Conservation (phyloP, 2,797 vertebrate species). For the Triplophysa yarkandensis region DNA sequence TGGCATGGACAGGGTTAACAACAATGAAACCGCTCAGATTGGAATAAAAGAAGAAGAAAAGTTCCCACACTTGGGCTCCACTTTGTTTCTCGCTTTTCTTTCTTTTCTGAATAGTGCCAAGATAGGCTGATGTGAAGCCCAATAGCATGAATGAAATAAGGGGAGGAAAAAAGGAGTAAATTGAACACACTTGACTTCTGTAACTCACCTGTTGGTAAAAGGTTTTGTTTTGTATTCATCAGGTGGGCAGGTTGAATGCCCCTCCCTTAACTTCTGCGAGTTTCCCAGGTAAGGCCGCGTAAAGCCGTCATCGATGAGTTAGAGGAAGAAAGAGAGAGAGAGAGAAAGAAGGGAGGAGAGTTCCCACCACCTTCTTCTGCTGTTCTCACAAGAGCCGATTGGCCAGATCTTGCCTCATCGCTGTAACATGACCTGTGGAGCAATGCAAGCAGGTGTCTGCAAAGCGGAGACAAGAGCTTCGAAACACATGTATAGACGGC, state of each 20-base stretch:
- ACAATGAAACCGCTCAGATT: slow-evolving; percentile 73
- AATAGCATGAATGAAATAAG: slow-evolving; percentile 71
- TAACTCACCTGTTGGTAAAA: slow-evolving; percentile 79
- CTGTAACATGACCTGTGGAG: slow-evolving; percentile 67
- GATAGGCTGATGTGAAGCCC: slow-evolving; percentile 71
- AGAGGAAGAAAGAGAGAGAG: slow-evolving; percentile 51
- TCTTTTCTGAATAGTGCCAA: slow-evolving; percentile 66
- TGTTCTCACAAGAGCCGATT: slow-evolving; percentile 80
- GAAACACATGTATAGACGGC: slow-evolving; percentile 56
- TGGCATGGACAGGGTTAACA: slow-evolving; percentile 75
- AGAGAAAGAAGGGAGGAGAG: slow-evolving; percentile 80
- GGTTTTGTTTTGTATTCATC: slow-evolving; percentile 80
- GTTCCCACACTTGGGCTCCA: slow-evolving; percentile 80
- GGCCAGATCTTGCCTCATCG: slow-evolving; percentile 74
- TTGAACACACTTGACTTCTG: slow-evolving; percentile 74
- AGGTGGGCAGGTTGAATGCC: slow-evolving; percentile 65
- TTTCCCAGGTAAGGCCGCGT: slow-evolving; percentile 73
- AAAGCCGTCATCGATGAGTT: slow-evolving; percentile 48
- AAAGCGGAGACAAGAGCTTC: slow-evolving; percentile 65
- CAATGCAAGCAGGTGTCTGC: slow-evolving; percentile 75
- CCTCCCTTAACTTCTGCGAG: slow-evolving; percentile 74
- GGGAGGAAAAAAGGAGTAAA: slow-evolving; percentile 60
- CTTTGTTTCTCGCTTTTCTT: slow-evolving; percentile 73
- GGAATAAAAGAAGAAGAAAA: slow-evolving; percentile 70
- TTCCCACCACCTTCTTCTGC: slow-evolving; percentile 83